Evolutionary conservation across 1,140 invertebrate species (phyloP).

Genomic region (Nixonia krombeini): DNA sequence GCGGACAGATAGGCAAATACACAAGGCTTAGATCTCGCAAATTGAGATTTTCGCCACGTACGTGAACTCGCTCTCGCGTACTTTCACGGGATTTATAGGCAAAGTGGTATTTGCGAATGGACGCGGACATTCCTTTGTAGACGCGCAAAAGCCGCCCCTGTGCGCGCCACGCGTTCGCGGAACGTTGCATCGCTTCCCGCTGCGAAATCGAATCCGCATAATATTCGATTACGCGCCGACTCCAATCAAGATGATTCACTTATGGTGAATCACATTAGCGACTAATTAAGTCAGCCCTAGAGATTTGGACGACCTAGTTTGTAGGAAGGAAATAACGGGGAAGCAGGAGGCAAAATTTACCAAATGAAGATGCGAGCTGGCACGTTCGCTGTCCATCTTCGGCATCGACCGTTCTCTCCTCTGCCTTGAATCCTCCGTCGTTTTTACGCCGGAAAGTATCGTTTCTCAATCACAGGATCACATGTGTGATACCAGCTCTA

Average conservation of each 20-base stretch:
- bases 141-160: too few relatives aligned
- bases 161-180: too few relatives aligned
- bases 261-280: too few relatives aligned
- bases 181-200: too few relatives aligned
- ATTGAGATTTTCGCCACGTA: conserved; percentile 34
- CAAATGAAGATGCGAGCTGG: conserved; percentile 8
- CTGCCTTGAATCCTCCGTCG: conserved; percentile 6
- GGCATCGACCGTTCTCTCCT: conserved; percentile 35
- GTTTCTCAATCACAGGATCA: conserved; percentile 28
- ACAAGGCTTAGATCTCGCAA: conserved; percentile 33
- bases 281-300: too few relatives aligned
- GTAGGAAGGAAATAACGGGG: conserved; percentile 27
- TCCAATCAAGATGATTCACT: too few relatives aligned
- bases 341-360: too few relatives aligned
- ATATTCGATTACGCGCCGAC: too few relatives aligned
- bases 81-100: neutral
- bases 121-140: neutral
- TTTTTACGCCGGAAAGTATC: conserved; percentile 13
- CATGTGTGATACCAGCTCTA: conserved; percentile 33
- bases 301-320: too few relatives aligned
- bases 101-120: neutral
- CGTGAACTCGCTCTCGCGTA: neutral
- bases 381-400: conserved; percentile 23
- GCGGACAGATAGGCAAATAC: conserved; percentile 45
- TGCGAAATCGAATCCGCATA: too few relatives aligned